phyloP scores from a whole-genome alignment of 2,797 vertebrate genomes.

The Apogon talboti region DNA sequence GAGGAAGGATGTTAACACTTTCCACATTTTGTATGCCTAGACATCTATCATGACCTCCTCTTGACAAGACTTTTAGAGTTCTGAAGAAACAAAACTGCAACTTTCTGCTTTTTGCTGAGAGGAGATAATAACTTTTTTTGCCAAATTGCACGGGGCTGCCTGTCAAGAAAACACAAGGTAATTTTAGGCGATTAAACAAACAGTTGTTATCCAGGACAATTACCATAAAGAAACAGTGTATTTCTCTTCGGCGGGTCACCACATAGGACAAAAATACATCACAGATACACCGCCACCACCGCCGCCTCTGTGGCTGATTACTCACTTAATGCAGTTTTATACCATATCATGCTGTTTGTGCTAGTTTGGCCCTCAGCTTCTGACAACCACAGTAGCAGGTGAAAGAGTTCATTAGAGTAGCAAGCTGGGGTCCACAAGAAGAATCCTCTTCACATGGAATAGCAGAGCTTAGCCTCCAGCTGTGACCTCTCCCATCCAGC shows the following conservation, averaged over 20 bases:
- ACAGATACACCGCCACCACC: constrained; percentile 23
- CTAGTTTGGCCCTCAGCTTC: constrained; percentile 54
- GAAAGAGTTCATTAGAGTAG: constrained; percentile 73
- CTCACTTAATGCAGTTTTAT: constrained; percentile 59
- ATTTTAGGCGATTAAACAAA: constrained; percentile 35
- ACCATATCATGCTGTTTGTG: constrained; percentile 42
- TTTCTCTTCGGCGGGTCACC: constrained; percentile 39
- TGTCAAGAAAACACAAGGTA: constrained; percentile 36
- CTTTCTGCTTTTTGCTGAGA: constrained; percentile 14
- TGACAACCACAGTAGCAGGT: constrained; percentile 64
- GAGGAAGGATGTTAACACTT: constrained; percentile 8
- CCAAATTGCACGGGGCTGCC: constrained; percentile 4
- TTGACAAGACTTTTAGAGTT: constrained; percentile 21
- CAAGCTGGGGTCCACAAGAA: constrained; percentile 65
- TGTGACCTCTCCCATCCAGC: constrained; percentile 73
- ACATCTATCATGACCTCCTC: constrained; percentile 7
- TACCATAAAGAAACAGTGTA: background rate
- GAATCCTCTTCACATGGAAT: constrained; percentile 72
- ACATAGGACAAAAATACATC: constrained; percentile 43
- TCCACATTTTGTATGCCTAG: constrained; percentile 8
- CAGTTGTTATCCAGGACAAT: constrained; percentile 35
- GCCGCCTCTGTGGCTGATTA: constrained; percentile 56
- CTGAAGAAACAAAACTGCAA: constrained; percentile 7
- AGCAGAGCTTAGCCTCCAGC: constrained; percentile 75
- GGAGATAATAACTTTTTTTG: constrained; percentile 25